These are phyloP conservation scores for Ectobius pallidus DNA, from an alignment of 2,888 invertebrate genomes.

Conservation along the genomic window DNA sequence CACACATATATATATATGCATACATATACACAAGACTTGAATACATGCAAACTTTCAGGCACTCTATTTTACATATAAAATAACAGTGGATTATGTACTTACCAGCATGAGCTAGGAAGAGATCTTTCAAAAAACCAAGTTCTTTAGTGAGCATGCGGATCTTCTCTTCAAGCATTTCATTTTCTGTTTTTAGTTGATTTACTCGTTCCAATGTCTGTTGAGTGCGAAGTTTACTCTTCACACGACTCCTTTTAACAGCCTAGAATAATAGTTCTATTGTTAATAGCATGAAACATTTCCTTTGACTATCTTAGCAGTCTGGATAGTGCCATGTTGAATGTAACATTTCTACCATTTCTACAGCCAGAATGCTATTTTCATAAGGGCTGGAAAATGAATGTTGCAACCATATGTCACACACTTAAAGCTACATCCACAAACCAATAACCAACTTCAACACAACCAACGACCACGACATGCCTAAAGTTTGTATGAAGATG, in stretches of 20 bases:
- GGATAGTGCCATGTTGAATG: too few relatives aligned
- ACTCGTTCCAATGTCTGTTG: conserved; percentile 78
- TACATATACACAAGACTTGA: too few relatives aligned
- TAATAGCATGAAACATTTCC: background rate
- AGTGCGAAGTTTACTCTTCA: conserved; percentile 77
- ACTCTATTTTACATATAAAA: too few relatives aligned
- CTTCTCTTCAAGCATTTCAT: conserved; percentile 79
- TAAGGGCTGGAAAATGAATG: background rate
- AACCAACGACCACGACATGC: too few relatives aligned
- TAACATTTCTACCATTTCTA: too few relatives aligned
- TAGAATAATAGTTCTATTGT: conserved; percentile 56
- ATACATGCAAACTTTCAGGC: too few relatives aligned
- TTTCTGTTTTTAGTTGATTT: conserved; percentile 75
- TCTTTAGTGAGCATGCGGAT: conserved; percentile 82
- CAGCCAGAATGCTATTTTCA: background rate
- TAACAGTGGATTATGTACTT: conserved; percentile 48
- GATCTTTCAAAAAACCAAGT: conserved; percentile 77
- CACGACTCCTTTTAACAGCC: conserved; percentile 84
- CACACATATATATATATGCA: too few relatives aligned
- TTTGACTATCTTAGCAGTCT: background rate
- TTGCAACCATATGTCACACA: background rate
- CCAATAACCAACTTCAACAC: too few relatives aligned
- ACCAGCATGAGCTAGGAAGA: conserved; percentile 81
- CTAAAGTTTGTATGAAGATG: too few relatives aligned
- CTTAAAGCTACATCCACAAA: too few relatives aligned